These are phyloP conservation scores for Cichladusa arquata DNA, from an alignment of 2,113 vertebrate species.

Conservation along the genomic window DNA sequence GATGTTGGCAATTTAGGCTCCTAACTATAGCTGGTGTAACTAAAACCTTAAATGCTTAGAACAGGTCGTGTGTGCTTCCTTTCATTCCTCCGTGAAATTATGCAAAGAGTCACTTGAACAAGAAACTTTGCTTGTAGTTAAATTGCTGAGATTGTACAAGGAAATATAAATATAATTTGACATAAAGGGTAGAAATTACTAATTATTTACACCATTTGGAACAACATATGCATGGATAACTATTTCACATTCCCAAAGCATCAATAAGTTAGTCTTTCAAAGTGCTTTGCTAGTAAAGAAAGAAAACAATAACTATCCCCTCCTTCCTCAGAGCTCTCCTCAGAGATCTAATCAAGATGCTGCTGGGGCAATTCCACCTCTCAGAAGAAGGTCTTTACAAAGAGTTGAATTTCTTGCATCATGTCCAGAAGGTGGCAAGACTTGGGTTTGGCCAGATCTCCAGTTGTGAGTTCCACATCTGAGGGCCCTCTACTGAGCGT, in stretches of 20 bases:
- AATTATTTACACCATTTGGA: neutral
- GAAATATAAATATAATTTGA: neutral
- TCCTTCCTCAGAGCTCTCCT: slow-evolving; percentile 67
- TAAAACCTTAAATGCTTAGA: neutral
- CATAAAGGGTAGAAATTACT: neutral
- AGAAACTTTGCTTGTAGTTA: neutral
- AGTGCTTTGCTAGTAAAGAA: slow-evolving; percentile 49
- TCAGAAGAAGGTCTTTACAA: slow-evolving; percentile 69
- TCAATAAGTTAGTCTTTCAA: slow-evolving; percentile 28
- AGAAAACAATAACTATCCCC: slow-evolving; percentile 66
- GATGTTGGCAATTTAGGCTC: neutral
- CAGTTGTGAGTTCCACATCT: slow-evolving; percentile 61
- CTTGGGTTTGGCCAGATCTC: slow-evolving; percentile 55
- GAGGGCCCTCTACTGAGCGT: slow-evolving; percentile 68
- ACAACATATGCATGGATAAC: slow-evolving; percentile 24
- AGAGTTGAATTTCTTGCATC: slow-evolving; percentile 70
- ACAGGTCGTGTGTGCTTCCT: neutral
- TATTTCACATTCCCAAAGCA: slow-evolving; percentile 49
- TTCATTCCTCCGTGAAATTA: neutral
- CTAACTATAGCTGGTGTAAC: neutral
- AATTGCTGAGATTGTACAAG: neutral
- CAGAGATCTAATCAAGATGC: slow-evolving; percentile 68
- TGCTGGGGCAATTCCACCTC: slow-evolving; percentile 65
- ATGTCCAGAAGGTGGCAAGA: slow-evolving; percentile 68
- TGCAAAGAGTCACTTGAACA: neutral